Evolutionary conservation across 1,140 invertebrate genomes (phyloP), one percentile per base, ranked within the genome.

Genomic region (Triops cancriformis): DNA sequence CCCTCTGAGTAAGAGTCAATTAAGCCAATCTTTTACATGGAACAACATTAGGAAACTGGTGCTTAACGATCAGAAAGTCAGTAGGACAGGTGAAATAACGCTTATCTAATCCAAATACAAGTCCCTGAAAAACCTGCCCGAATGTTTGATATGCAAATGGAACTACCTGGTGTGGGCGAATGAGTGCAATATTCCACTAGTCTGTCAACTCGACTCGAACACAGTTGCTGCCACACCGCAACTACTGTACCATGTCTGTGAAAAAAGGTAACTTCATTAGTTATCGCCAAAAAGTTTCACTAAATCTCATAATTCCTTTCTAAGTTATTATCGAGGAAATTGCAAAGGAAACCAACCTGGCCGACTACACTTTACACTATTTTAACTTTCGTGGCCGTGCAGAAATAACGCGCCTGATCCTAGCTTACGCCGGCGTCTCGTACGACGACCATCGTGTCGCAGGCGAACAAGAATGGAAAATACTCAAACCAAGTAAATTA

Each of bases 351-450:
- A n/a, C 31, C 74, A 79, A 72, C 23, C 84, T 87, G 1, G 83
- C 82, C n/a, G n/a, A n/a, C 6, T 90, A 89, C 82, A 90, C 89
- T 80, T 83, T 92, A 14, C 89, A 87, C 75, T 92, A 92, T 80
- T 93, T 93, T 82, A 86, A 90, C 73, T 81, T 89, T 0, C 89
- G 88, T 79, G 92, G 89, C 73, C 83, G 92, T 14, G 92, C 84
- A 2, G 92, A 95, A 82, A 86, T 91, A 7, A 90, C 92, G 73
- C 87, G 93, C 64, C 90, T 90, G 75, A 81, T 95, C 2, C 83
- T 94, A 0, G 88, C 87, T 72, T 92, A 93, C 83, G 89, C 87
- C 6, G 88, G 86, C 73, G 85, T 90, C 26, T 86, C 89, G 37
- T 95, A 90, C 81, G 90, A 92, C 82, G 93, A 95, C 83, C 82